Base-by-base conservation (phyloP, 1,140 invertebrate genomes). In the Medauroidea extradentata region DNA sequence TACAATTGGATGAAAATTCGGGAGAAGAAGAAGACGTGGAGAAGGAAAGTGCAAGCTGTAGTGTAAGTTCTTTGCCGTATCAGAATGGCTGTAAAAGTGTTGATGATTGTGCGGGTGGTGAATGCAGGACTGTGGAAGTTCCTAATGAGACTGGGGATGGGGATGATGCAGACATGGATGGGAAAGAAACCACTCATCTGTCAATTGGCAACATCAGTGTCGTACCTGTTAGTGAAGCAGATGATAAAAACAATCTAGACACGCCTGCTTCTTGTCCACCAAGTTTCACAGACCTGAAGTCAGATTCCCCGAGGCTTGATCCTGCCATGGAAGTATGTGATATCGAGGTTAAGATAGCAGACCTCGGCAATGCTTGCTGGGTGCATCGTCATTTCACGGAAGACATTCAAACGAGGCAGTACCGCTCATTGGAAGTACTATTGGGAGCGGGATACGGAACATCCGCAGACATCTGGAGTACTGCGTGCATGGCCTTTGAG, bases 401-500 rank as follows among this genome's bases (percentile, higher is more conserved):
- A 75, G 96, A 99, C 71, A 99, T 99, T 68, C 98, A 99, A 79
- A 99, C 97, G 1, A 83, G 97, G 50, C 97, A 99, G 75, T 99
- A 99, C 77, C 82, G 98, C 59, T 94, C 93, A 53, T 78, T 99
- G 53, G 98, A 99, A 78, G 97, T 99, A 5, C 79, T 99, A 43
- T 78, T 99, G 39, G 95, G 95, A 64, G 89, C 94, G 44, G 93
- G 92, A 1, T 99, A 98, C 76, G 91, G 88, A 61, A 88, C 94
- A 19, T 93, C 95, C 0, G 94, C 95, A 19, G 96, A 99, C 76
- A 96, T 99, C 66, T 99, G 96, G 96, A 96, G 93, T 65, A 95
- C 94, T n/a, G 96, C 96, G 38, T 99, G 96, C 73, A 97, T 98
- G 93, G 93, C 96, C 14, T 99, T 99, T 78, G 98, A 99, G 78